phyloP scores from a whole-genome alignment of 92 coral and sea anemone species.

The Actinernus sp. region DNA sequence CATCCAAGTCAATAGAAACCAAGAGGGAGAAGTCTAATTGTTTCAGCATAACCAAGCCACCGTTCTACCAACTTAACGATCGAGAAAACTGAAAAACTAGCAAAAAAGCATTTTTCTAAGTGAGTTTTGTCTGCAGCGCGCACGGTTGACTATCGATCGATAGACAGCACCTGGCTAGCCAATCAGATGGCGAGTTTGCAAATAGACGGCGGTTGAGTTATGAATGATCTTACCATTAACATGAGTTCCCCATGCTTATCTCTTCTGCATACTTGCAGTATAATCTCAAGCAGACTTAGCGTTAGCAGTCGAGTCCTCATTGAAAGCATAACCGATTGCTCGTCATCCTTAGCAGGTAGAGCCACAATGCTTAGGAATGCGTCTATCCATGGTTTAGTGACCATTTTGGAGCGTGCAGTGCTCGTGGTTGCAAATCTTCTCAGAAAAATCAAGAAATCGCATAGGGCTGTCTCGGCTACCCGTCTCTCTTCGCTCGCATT shows the following conservation, averaged over 20 bases:
- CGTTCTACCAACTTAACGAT: too few species aligned
- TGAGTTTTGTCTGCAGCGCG: too few species aligned
- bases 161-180: too few species aligned
- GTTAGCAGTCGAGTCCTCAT: slow-evolving; percentile 83
- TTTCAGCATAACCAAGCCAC: too few species aligned
- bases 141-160: too few species aligned
- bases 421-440: slow-evolving; percentile 70
- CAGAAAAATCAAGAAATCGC: slow-evolving; percentile 79
- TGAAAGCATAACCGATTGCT: slow-evolving; percentile 36
- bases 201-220: too few species aligned
- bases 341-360: slow-evolving; percentile 25
- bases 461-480: slow-evolving; percentile 76
- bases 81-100: too few species aligned
- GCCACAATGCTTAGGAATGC: slow-evolving; percentile 59
- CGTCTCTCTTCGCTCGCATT: slow-evolving; percentile 47
- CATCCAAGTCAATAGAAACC: too few species aligned
- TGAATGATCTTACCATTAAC: slow-evolving; percentile 66
- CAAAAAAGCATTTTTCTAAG: too few species aligned
- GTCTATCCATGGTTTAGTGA: slow-evolving; percentile 68
- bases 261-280: slow-evolving; percentile 74
- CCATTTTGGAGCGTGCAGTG: slow-evolving; percentile 67
- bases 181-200: too few species aligned
- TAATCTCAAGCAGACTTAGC: slow-evolving; percentile 63
- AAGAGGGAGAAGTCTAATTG: too few species aligned
- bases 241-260: slow-evolving; percentile 58